These are phyloP conservation scores for Athalia rosae DNA, from an alignment of 2,888 invertebrate genomes.

Conservation along the genomic window DNA sequence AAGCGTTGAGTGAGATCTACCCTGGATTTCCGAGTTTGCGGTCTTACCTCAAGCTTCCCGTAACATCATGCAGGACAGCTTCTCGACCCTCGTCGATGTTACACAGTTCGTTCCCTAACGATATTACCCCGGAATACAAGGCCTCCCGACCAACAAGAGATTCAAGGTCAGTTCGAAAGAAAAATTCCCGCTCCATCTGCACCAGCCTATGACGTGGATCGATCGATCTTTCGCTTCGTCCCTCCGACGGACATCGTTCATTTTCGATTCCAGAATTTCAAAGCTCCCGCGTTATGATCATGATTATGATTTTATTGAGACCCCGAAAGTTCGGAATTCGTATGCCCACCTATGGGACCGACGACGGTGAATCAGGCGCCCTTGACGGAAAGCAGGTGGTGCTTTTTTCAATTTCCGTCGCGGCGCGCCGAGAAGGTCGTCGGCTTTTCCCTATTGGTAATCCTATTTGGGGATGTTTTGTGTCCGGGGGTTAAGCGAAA, in stretches of 20 bases:
- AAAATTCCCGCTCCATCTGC: too few species aligned
- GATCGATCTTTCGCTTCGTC: too few species aligned
- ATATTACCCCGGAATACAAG: background rate
- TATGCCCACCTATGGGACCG: background rate
- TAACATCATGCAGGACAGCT: background rate
- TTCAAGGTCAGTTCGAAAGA: background rate
- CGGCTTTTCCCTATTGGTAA: slow-evolving; percentile 5
- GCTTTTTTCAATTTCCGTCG: slow-evolving; percentile 29
- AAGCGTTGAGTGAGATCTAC: slow-evolving; percentile 35
- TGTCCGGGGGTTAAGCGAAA: slow-evolving; percentile 29
- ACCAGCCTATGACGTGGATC: too few species aligned
- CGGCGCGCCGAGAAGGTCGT: background rate
- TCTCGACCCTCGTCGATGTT: slow-evolving; percentile 26
- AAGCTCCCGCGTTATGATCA: too few species aligned
- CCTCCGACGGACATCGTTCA: too few species aligned
- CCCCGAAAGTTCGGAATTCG: slow-evolving; percentile 1
- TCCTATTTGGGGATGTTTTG: slow-evolving; percentile 40
- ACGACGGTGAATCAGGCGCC: slow-evolving; percentile 1
- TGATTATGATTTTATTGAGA: background rate
- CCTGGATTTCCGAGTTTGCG: slow-evolving; percentile 25
- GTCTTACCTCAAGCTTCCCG: background rate
- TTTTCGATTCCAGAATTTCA: too few species aligned
- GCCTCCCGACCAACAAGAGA: background rate
- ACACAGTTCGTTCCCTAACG: background rate
- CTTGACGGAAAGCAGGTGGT: slow-evolving; percentile 35